Base-by-base conservation (phyloP, 2,888 invertebrate species). In the Caenorhabditis sulstoni region DNA sequence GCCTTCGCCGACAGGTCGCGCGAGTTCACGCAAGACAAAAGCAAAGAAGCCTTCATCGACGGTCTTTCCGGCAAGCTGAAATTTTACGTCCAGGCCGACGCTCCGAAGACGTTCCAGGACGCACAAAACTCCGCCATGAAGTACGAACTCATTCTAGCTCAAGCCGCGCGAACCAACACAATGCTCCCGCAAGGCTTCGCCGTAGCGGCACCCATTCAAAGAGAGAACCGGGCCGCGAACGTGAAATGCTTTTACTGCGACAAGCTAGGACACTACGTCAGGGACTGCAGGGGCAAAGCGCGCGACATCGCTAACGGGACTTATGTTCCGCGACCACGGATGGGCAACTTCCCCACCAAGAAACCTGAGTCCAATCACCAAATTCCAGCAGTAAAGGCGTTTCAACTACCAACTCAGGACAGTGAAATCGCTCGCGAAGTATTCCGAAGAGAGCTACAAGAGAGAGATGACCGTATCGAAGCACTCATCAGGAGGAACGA, bases 21-120 rank as follows among this genome's bases (percentile, higher is more conserved):
- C 1, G 16, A 41, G 3, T 22, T 20, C 1, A 23, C 45, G 8
- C 20, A 39, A 8, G 50, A 52, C n/a, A 37, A 49, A n/a, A 41
- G 52, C 2, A 64, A 39, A 39, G 65, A 65, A 29, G 41, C 41
- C 12, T 52, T 52, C 29, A 23, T 52, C 1, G 41, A 65, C 9
- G 53, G 65, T 3, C 61, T 62, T 0, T 4, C 14, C 1, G 11
- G 8, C 7, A 37, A 35, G 16, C 11, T 62, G 2, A 49, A 50
- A 14, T 62, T 49, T 20, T 49, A 62, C 37, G 47, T 47, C 2
- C 47, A 47, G 9, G 61, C 47, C 9, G 18, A 18, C 1, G 9
- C 7, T 11, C 39, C 49, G 5, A 18, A 0, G 7, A 37, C 49
- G 8, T 35, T 61, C 47, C 45, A 47, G 12, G 59, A 47, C 0